Conservation (phyloP, 2,888 invertebrate genomes). For the Cephus runcator region DNA sequence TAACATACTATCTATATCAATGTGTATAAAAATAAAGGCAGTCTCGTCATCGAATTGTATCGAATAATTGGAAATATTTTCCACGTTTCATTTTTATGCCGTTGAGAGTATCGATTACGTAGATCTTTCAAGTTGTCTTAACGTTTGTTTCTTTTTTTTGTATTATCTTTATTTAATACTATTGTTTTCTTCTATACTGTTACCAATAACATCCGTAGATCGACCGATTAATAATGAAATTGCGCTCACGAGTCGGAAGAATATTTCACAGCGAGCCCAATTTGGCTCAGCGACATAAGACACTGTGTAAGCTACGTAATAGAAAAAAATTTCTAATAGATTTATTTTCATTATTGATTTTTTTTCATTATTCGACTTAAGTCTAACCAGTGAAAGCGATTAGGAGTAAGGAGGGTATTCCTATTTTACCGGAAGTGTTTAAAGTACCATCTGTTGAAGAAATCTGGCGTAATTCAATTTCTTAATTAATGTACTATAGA, state of each 20-base stretch:
- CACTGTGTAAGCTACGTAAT: neutral
- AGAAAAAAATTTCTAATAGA: neutral
- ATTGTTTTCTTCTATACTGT: neutral
- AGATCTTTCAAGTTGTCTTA: neutral
- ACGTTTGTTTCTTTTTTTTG: neutral
- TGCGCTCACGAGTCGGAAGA: neutral
- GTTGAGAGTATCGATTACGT: neutral
- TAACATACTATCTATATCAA: neutral
- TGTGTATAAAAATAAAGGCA: neutral
- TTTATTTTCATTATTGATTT: neutral
- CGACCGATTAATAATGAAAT: slow-evolving; percentile 6
- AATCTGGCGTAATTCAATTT: neutral
- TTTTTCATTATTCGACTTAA: neutral
- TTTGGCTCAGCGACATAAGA: neutral
- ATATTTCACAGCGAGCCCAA: slow-evolving; percentile 13
- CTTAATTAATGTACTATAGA: neutral
- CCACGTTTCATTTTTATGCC: neutral
- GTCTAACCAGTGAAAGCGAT: neutral
- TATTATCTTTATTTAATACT: neutral
- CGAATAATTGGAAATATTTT: neutral
- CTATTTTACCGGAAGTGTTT: neutral
- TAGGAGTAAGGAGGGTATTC: neutral
- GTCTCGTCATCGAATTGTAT: neutral
- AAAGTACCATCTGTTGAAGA: neutral
- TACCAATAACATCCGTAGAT: neutral